Conservation (phyloP, 2,888 invertebrate genomes). For the Orthonychiurus folsomi region DNA sequence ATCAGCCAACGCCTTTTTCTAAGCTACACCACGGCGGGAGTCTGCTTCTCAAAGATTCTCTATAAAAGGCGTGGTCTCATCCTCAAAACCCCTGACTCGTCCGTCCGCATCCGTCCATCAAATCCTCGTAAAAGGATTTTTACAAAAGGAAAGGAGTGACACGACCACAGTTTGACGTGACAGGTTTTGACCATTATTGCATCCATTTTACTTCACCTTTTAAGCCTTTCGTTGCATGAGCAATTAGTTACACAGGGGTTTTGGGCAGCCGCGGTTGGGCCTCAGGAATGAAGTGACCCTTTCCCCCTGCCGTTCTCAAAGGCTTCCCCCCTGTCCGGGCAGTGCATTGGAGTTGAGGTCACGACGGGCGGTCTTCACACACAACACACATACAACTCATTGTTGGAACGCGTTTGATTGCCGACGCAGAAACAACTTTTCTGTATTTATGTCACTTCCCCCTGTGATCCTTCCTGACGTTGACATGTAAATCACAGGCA, state of each 20-base stretch:
- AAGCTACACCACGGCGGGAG: too few relatives aligned
- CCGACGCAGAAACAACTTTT: background rate
- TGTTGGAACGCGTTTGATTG: background rate
- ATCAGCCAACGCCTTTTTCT: too few relatives aligned
- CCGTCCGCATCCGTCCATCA: background rate
- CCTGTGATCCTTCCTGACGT: background rate
- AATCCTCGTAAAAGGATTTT: background rate
- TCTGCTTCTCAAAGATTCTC: too few relatives aligned
- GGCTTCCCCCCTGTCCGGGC: background rate
- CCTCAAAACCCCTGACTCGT: too few relatives aligned
- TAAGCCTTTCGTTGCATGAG: background rate
- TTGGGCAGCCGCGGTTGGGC: too few relatives aligned
- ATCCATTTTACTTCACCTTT: background rate
- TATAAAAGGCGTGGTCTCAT: too few relatives aligned
- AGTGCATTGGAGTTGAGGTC: slow-evolving; percentile 1
- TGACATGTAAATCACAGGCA: background rate
- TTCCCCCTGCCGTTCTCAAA: background rate
- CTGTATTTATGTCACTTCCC: background rate
- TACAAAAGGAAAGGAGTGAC: background rate
- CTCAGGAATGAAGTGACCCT: too few relatives aligned
- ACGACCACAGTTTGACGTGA: background rate
- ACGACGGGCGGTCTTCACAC: slow-evolving; percentile 1
- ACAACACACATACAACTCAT: too few relatives aligned
- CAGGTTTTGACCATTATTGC: background rate
- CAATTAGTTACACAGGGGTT: too few relatives aligned